Evolutionary conservation across 2,797 vertebrate species (phyloP).

Genomic region (Sebastes minor): DNA sequence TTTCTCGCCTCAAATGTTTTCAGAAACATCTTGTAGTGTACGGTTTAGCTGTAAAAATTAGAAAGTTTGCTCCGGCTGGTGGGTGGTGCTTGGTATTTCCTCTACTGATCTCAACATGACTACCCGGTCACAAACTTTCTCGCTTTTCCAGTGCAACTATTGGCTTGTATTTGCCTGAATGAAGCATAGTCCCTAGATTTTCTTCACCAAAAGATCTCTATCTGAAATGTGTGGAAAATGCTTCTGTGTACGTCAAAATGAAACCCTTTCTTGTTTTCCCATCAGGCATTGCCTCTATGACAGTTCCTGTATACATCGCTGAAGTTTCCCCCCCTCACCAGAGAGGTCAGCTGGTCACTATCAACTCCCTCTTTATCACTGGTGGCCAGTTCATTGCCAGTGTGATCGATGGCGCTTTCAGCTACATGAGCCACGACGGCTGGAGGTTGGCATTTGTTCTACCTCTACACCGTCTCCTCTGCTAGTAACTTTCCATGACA

Average conservation of each 20-base stretch:
- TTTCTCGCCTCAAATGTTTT: too few species aligned
- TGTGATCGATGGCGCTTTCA: conserved; percentile 92
- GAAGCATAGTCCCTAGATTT: too few species aligned
- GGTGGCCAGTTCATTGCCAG: conserved; percentile 96
- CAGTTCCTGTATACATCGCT: conserved; percentile 95
- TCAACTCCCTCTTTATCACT: conserved; percentile 95
- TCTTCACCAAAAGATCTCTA: neutral
- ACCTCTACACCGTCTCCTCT: neutral
- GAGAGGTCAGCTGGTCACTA: conserved; percentile 93
- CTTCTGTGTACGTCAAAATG: neutral
- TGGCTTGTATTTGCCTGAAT: neutral
- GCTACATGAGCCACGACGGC: conserved; percentile 88
- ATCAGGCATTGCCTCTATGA: conserved; percentile 95
- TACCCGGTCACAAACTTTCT: too few species aligned
- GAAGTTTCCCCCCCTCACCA: conserved; percentile 92
- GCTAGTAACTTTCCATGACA: neutral
- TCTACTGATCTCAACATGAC: too few species aligned
- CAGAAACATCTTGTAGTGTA: too few species aligned
- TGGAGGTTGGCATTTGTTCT: conserved; percentile 86
- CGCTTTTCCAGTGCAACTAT: neutral
- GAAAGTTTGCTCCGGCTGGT: too few species aligned
- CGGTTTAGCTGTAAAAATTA: too few species aligned
- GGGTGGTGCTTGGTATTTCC: too few species aligned
- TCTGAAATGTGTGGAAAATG: neutral
- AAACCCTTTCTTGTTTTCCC: neutral